Evolutionary conservation across 2,113 vertebrate species (phyloP).

Genomic region (Rhabdomys dilectus): DNA sequence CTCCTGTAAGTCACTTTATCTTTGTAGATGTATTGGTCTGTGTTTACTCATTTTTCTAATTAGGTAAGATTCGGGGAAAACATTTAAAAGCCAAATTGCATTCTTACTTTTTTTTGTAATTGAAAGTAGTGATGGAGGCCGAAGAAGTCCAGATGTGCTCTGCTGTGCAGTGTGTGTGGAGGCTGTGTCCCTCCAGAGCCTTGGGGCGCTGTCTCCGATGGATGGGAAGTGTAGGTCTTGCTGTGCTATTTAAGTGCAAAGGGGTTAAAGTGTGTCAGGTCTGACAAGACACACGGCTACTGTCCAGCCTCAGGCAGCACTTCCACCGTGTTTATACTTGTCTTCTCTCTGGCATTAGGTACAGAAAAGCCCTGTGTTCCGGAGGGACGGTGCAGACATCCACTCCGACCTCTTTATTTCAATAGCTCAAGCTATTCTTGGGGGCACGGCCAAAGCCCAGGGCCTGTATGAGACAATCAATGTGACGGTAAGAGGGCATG

Average conservation of each 20-base stretch:
- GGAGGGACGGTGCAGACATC: conserved; percentile 96
- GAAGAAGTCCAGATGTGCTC: neutral
- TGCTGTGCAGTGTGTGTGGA: neutral
- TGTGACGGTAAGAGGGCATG: conserved; percentile 89
- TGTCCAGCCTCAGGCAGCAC: neutral
- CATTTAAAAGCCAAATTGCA: neutral
- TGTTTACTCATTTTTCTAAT: neutral
- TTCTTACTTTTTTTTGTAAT: neutral
- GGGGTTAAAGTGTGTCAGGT: too few species aligned
- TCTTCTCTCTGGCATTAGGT: conserved; percentile 87
- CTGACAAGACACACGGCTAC: neutral
- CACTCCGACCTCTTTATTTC: conserved; percentile 95
- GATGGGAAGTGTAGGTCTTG: neutral
- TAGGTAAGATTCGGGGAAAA: neutral
- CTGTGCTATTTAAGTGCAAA: neutral
- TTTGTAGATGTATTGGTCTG: neutral
- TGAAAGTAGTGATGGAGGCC: neutral
- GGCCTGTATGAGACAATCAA: conserved; percentile 96
- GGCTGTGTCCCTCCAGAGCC: neutral
- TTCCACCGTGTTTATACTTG: neutral
- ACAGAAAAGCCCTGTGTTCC: conserved; percentile 95
- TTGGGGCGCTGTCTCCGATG: accelerated
- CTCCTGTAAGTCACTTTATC: neutral
- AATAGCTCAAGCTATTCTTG: conserved; percentile 95
- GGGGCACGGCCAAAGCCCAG: conserved; percentile 93